phyloP scores from a whole-genome alignment of 2,888 invertebrate genomes.

The Cantharis rufa region DNA sequence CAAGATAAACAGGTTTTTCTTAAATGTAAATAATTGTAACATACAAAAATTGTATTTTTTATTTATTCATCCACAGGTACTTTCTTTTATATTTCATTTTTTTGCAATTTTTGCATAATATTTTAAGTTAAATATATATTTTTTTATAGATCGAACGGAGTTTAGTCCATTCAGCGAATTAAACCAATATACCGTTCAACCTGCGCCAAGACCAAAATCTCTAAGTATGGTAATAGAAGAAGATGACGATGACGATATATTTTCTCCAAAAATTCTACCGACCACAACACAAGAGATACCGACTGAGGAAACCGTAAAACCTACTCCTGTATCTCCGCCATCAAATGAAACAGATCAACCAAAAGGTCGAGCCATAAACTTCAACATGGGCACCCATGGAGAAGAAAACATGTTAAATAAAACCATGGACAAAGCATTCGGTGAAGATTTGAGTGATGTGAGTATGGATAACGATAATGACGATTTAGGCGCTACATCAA shows the following conservation, averaged over 20 bases:
- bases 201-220: constrained; percentile 39
- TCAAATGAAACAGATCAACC: constrained; percentile 36
- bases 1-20: constrained; percentile 24
- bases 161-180: neutral
- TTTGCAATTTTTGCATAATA: neutral
- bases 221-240: constrained; percentile 49
- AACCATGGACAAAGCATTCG: constrained; percentile 29
- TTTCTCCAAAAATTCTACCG: constrained; percentile 12
- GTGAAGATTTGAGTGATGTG: constrained; percentile 76
- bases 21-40: constrained; percentile 3
- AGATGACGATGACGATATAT: constrained; percentile 30
- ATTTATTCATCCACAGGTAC: neutral
- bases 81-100: neutral
- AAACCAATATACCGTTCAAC: constrained; percentile 36
- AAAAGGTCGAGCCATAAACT: constrained; percentile 51
- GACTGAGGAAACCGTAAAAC: constrained; percentile 1
- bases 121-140: neutral
- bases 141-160: neutral
- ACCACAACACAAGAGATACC: neutral
- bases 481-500: constrained; percentile 41
- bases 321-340: constrained; percentile 7
- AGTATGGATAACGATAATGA: constrained; percentile 72
- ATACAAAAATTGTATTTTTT: neutral
- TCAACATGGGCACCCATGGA: constrained; percentile 44
- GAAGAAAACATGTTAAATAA: constrained; percentile 43